A percentile compares a stretch with the other conserved stretches of the same genome.
Evolutionary conservation across 2,113 vertebrate genomes (phyloP).

Genomic region (Nycticorax nycticorax): DNA sequence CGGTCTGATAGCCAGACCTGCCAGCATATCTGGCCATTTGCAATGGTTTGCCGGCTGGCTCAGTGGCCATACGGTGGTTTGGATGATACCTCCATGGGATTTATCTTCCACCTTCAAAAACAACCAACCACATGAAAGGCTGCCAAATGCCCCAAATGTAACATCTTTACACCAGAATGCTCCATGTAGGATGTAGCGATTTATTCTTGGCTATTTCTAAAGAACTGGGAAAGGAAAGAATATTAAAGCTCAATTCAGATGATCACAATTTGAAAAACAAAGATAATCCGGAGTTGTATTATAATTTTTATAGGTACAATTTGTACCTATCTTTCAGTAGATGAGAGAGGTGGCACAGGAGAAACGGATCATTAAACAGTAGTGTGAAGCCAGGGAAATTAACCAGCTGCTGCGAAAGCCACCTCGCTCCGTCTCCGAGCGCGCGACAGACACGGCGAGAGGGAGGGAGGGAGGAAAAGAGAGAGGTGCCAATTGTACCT

Average conservation of each 20-base stretch:
- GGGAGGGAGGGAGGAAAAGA: constrained; percentile 49
- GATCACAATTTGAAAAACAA: constrained; percentile 72
- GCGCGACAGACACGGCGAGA: constrained; percentile 31
- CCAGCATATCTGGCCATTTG: constrained; percentile 57
- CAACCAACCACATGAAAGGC: constrained; percentile 50
- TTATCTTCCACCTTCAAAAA: constrained; percentile 69
- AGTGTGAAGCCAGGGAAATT: constrained; percentile 86
- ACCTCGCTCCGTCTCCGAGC: constrained; percentile 76
- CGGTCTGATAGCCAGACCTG: constrained; percentile 22
- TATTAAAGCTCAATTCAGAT: constrained; percentile 61
- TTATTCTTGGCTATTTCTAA: constrained; percentile 44
- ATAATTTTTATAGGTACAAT: constrained; percentile 85
- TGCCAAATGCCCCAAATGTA: constrained; percentile 66
- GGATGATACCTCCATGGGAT: constrained; percentile 61
- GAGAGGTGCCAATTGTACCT: constrained; percentile 68
- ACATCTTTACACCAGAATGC: constrained; percentile 56
- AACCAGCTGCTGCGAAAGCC: constrained; percentile 85
- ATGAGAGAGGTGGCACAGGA: constrained; percentile 85
- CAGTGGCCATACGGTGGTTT: constrained; percentile 67
- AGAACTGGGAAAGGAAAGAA: constrained; percentile 51
- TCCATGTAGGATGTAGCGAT: background rate
- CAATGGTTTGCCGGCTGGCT: constrained; percentile 36
- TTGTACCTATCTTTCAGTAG: constrained; percentile 85
- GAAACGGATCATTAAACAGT: constrained; percentile 86
- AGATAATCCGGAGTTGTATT: constrained; percentile 78